Percentiles rank a stretch among this genome's conserved stretches.
Evolutionary conservation across 2,888 invertebrate species (phyloP).

Genomic region (Platynereis dumerilii): DNA sequence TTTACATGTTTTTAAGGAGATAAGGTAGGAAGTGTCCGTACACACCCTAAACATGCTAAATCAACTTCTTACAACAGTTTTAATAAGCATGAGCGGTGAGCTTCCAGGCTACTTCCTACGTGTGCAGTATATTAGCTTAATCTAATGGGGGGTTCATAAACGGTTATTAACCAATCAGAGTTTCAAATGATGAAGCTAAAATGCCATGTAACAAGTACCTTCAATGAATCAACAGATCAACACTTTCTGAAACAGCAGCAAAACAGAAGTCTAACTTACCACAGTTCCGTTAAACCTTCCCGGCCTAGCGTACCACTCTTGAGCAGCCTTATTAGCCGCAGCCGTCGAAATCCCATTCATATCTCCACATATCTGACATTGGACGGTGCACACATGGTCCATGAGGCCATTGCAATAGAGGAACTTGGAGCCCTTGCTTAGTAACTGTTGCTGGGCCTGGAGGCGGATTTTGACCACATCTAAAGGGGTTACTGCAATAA

Average conservation of each 20-base stretch:
- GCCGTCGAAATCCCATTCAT: not conserved
- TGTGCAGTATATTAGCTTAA: too few species aligned
- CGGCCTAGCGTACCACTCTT: conserved; percentile 69
- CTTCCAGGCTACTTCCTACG: too few species aligned
- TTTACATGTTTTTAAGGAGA: too few species aligned
- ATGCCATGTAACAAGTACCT: too few species aligned
- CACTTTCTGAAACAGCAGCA: not conserved
- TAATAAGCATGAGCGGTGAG: too few species aligned
- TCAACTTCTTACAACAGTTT: too few species aligned
- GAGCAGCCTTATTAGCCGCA: not conserved
- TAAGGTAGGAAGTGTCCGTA: too few species aligned
- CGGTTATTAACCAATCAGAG: too few species aligned
- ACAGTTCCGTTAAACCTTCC: conserved; percentile 73
- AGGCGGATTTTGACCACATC: conserved; percentile 99
- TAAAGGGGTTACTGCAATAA: conserved; percentile 87
- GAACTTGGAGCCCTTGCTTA: conserved; percentile 85
- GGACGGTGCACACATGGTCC: conserved; percentile 77
- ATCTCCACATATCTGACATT: not conserved
- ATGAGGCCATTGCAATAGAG: conserved; percentile 97
- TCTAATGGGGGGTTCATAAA: too few species aligned
- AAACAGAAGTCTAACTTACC: conserved; percentile 54
- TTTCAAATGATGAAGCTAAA: too few species aligned
- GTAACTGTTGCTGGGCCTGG: conserved; percentile 89
- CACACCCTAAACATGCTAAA: too few species aligned
- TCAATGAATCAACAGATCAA: too few species aligned